Percentiles rank a stretch among this genome's conserved stretches.
These are phyloP conservation scores for Ispidina lecontei DNA, from an alignment of 2,797 vertebrate species.

Conservation along the genomic window DNA sequence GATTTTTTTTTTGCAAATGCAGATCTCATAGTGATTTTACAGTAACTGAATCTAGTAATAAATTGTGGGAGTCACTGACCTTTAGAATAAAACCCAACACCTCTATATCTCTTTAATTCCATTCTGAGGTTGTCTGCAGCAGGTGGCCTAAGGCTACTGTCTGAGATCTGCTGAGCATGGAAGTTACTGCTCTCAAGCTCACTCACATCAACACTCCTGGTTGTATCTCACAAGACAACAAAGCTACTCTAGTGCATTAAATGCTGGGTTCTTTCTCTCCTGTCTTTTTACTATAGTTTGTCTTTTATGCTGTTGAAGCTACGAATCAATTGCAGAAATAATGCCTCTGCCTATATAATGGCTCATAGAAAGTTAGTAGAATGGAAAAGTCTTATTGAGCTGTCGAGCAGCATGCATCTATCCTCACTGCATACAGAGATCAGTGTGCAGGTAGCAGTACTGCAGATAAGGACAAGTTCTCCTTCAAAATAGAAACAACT, in stretches of 20 bases:
- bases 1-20: neutral
- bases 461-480: neutral
- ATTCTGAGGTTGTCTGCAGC: neutral
- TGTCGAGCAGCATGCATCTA: neutral
- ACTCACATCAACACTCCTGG: neutral
- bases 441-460: neutral
- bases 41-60: neutral
- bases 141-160: neutral
- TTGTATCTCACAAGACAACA: neutral
- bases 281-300: neutral
- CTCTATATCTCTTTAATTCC: neutral
- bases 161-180: neutral
- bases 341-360: neutral
- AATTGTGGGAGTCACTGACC: neutral
- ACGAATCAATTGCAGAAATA: neutral
- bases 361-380: neutral
- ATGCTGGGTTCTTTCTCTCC: neutral
- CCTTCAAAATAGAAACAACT: neutral
- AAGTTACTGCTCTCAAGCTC: neutral
- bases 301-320: neutral
- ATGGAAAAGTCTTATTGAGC: neutral
- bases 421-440: neutral
- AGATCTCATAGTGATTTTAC: neutral
- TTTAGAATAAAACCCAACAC: neutral
- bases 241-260: neutral